Base-by-base conservation (phyloP, 2,113 vertebrate genomes). In the Ciconia boyciana region DNA sequence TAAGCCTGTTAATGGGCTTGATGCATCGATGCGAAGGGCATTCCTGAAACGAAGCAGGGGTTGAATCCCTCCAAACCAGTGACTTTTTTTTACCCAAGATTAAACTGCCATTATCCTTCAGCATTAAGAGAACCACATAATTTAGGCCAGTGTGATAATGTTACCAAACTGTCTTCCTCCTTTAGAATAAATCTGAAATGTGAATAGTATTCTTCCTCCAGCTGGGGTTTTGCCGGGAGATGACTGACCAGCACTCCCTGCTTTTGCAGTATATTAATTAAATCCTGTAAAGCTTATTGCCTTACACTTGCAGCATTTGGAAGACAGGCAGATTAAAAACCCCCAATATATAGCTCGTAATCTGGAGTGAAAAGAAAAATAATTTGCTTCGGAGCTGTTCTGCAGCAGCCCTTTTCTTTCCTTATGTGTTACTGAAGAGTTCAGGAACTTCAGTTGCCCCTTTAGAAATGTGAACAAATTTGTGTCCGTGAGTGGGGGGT, bases 171-270 rank as follows among this genome's bases (percentile, higher is more conserved):
- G 65, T 69, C 89, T 95, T 90, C 54, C 75, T 97, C 77, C 94
- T 95, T 93, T 71, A 86, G 70, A 92, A 39, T 94, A 89, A 94
- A 93, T 88, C 31, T 89, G 80, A 83, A 95, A 95, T 81, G 69
- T 61, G 90, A 75, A 54, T 62, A 66, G 71, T 93, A 15, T 62
- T 89, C 44, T 76, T 90, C 22, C 43, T 94, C 46, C 94, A 84
- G 64, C 46, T 89, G 90, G 86, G 36, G 13, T 79, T 84, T 93
- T 84, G 82, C 90, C 80, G 87, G 74, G 65, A 87, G 91, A 43
- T 71, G 75, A 16, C 71, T 68, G 70, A 80, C 54, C 54, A 46
- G 49, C 86, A 46, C 82, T 93, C 55, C 77, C 87, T 79, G 57
- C 69, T 95, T 89, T 95, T 89, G 46, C 68, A 90, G 32, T 74